A percentile compares a stretch with the other conserved stretches of the same genome.
Conservation (phyloP, 2,113 vertebrate species). For the Mandrillus leucophaeus region DNA sequence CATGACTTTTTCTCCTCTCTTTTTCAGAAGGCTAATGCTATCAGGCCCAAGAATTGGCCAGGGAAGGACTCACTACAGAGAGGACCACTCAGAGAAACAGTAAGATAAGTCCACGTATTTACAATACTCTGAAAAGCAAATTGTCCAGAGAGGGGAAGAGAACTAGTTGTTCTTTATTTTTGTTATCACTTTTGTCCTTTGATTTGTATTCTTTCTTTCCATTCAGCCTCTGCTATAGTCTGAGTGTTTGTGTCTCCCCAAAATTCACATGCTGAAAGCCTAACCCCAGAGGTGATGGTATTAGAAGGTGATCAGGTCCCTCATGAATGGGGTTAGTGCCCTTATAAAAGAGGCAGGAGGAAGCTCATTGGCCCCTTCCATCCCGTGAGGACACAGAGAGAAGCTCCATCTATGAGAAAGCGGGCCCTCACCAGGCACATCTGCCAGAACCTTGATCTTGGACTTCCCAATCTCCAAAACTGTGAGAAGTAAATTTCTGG, state of each 20-base stretch:
- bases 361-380: background rate
- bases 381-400: background rate
- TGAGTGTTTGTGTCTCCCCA: too few species aligned
- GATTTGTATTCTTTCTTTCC: background rate
- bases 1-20: background rate
- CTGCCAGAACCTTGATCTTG: background rate
- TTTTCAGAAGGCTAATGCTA: conserved; percentile 14
- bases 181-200: background rate
- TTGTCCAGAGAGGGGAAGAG: background rate
- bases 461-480: background rate
- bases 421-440: too few species aligned
- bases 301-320: background rate
- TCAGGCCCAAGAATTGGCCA: background rate
- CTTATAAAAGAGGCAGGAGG: background rate
- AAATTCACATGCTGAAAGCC: background rate
- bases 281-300: background rate
- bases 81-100: background rate
- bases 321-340: background rate
- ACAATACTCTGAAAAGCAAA: background rate
- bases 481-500: background rate
- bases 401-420: background rate
- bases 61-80: background rate
- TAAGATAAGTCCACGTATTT: background rate
- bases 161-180: background rate
- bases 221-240: background rate